Evolutionary conservation across 1,140 invertebrate genomes (phyloP), one percentile per base, ranked within the genome.

Genomic region (Magallana ariakensis): DNA sequence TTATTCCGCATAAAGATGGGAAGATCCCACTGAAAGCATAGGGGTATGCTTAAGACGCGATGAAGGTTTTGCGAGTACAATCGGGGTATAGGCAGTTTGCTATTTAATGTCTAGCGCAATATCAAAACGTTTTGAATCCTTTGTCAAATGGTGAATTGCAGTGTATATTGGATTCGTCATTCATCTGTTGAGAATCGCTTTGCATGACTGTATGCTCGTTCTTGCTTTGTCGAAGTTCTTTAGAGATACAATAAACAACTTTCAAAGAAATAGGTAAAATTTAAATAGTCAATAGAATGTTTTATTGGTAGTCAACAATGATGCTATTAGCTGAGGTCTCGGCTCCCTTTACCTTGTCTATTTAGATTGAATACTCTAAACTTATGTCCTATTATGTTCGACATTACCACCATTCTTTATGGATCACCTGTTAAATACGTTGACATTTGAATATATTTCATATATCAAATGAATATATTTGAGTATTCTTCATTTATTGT

Each of bases 221-320:
- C 33, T 10, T 7, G 22, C 22, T 75, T 75, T 75, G 66, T 75
- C 10, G 66, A 26, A 9, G 66, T 75, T 75, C 66, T 75, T 75
- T 60, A 75, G 22, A 11, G 66, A 75, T 26, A 75, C 19, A 26
- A 33, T 26, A 75, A 75, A 75, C 13, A 75, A 26, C 33, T 75
- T 26, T 22, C 66, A 75, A 75, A 75, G 66, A 33, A 75, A 75
- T 26, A 13, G 13, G 22, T 75, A 26, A 22, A 75, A 13, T 75
- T 75, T 75, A 26, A 75, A 75, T 75, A 75, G 66, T 19, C 66
- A 75, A 26, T 75, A 13, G 15, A 75, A 33, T 13, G 9, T 75
- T 75, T 75, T 26, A 75, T 75, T 75, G 66, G 66, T 33, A 26
- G 22, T 33, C 66, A 75, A 75, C 66, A 75, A 75, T 75, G 66